Evolutionary conservation across 1,140 invertebrate genomes (phyloP), one percentile per base, ranked within the genome.

Genomic region (Magallana angulata): DNA sequence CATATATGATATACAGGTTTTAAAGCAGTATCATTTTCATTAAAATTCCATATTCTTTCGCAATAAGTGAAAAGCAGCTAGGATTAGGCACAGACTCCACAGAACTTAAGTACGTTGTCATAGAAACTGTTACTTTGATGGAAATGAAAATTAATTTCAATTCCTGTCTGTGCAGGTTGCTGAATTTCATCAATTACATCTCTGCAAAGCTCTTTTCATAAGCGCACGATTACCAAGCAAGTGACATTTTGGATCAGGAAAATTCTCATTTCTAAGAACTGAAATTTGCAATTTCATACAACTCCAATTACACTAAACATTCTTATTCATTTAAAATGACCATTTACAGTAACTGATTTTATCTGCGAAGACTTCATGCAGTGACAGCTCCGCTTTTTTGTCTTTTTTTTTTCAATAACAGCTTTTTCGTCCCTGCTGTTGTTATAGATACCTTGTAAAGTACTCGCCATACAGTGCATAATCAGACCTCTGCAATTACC

Each of bases 141-240:
- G 68, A 76, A 76, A 76, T 76, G 68, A 76, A 76, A 76, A 76
- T 76, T 76, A 76, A 76, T 76, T 76, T 76, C 68, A 76, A 76
- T 76, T 30, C 36, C 18, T 76, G 12, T 36, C 68, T 24, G 24
- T 48, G 68, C 18, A 3, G 68, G 68, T 76, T 76, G 36, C 24
- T 76, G 36, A 30, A 18, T 12, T 8, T 24, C 18, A 11, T 76
- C 68, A 76, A 36, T 76, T 76, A 48, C 24, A 48, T 76, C 24
- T 30, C 60, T 30, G 11, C 24, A 30, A 76, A 76, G 68, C 68
- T 24, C 68, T 76, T 36, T 76, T 76, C 24, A 76, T 76, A 76
- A 76, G 24, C 24, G 11, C 68, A 18, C 36, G 68, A 76, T 76
- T 76, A 76, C 68, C 12, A 76, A 18, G 14, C 36, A 11, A 12